phyloP scores from a whole-genome alignment of 1,140 invertebrate species.

The Hesperophylax magnus region DNA sequence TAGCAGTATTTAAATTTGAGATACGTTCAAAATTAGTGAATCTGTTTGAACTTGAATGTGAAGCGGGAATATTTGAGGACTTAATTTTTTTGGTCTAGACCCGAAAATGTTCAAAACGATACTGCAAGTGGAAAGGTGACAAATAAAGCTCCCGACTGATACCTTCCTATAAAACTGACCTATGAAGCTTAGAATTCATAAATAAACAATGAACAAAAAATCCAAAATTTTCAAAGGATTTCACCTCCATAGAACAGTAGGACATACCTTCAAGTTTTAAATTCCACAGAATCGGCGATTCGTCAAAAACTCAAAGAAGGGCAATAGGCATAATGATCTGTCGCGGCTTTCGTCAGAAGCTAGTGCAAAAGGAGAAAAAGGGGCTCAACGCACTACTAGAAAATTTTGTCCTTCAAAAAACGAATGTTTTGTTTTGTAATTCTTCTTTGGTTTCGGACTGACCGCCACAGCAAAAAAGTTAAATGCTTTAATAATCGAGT shows the following conservation, averaged over 20 bases:
- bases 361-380: neutral
- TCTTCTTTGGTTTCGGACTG: neutral
- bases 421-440: neutral
- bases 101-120: too few species aligned
- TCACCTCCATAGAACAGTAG: neutral
- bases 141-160: too few species aligned
- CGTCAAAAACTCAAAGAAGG: conserved; percentile 1
- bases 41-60: too few species aligned
- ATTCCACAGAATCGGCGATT: conserved; percentile 9
- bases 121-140: too few species aligned
- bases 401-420: conserved; percentile 16
- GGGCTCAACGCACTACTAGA: conserved; percentile 8
- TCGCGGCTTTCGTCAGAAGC: neutral
- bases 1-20: too few species aligned
- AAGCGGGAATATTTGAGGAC: too few species aligned
- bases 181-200: too few species aligned
- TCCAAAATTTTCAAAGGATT: neutral
- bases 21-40: too few species aligned
- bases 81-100: too few species aligned
- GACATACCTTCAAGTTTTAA: conserved; percentile 13
- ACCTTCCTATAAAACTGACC: too few species aligned
- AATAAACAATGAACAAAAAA: neutral
- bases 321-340: neutral
- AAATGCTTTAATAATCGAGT: too few species aligned
- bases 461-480: neutral